Conservation (phyloP, 2,113 vertebrate species). For the Isurus oxyrinchus region DNA sequence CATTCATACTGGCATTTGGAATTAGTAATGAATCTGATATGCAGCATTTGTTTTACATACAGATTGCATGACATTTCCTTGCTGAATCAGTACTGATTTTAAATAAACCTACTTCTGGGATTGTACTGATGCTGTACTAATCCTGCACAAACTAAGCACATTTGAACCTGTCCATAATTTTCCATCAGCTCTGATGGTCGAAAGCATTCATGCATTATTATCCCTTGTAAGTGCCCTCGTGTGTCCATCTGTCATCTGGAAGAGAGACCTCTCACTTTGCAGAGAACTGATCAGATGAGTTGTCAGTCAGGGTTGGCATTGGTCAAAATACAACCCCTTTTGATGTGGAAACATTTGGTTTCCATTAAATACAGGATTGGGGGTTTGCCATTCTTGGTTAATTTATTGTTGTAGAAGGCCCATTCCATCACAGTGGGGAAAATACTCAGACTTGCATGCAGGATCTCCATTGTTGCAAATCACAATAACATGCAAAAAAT, state of each 20-base stretch:
- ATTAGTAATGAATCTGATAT: background rate
- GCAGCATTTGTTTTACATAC: background rate
- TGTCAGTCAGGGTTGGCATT: background rate
- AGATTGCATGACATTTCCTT: constrained; percentile 8
- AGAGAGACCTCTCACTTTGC: background rate
- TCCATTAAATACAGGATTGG: background rate
- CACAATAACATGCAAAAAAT: background rate
- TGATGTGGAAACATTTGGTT: background rate
- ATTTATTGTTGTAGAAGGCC: background rate
- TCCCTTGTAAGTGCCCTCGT: background rate
- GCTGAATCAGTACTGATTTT: background rate
- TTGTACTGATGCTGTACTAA: background rate
- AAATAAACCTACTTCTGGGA: background rate
- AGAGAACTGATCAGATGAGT: background rate
- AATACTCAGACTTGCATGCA: background rate
- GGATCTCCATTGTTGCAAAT: background rate
- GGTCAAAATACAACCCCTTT: background rate
- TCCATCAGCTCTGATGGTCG: background rate
- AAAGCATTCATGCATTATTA: background rate
- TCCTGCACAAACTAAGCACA: background rate
- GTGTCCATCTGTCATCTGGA: background rate
- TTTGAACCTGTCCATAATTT: background rate
- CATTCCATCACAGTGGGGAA: background rate
- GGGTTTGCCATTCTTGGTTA: background rate
- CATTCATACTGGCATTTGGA: background rate